phyloP scores from a whole-genome alignment of 2,113 vertebrate genomes.

The Heteronetta atricapilla region DNA sequence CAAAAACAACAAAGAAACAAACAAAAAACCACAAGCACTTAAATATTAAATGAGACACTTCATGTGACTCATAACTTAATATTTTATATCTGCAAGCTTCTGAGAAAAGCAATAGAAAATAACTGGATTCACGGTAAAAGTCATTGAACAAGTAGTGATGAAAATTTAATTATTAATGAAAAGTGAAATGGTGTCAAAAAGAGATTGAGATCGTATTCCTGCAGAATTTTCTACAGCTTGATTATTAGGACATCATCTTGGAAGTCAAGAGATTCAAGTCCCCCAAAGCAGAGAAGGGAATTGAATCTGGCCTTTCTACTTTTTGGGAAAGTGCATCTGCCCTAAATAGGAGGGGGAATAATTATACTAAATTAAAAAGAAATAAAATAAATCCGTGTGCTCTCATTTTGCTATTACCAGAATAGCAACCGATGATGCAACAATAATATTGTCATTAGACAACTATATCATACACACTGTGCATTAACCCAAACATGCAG shows the following conservation, averaged over 20 bases:
- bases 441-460: neutral
- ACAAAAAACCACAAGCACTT: neutral
- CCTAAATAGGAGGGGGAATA: neutral
- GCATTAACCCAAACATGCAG: neutral
- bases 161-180: slow-evolving; percentile 62
- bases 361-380: neutral
- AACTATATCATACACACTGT: neutral
- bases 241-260: slow-evolving; percentile 27
- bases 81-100: neutral
- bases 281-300: neutral
- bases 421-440: neutral
- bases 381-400: neutral
- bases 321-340: neutral
- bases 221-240: slow-evolving; percentile 23
- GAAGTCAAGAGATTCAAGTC: neutral
- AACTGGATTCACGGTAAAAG: neutral
- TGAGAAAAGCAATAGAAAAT: neutral
- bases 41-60: neutral
- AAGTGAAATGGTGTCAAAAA: slow-evolving; percentile 45
- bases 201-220: neutral
- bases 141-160: neutral
- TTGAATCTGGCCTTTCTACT: neutral
- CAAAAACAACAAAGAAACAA: neutral
- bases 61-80: neutral
- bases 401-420: neutral